phyloP scores from a whole-genome alignment of 1,140 invertebrate species.

The Euborellia annulipes region DNA sequence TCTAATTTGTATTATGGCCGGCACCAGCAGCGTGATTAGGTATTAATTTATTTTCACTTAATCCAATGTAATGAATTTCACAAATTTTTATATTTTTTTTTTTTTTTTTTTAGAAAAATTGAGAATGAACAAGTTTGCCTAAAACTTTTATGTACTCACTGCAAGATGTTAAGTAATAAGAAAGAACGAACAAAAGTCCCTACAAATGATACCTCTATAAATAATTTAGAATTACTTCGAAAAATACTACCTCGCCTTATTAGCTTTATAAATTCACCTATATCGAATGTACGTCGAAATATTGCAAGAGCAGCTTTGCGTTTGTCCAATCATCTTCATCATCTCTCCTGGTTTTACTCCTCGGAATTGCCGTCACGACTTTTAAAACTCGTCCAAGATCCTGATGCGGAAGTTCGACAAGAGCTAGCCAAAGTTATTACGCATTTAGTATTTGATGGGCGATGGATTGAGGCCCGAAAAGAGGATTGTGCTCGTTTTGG shows the following conservation, averaged over 20 bases:
- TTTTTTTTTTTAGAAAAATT: too few relatives aligned
- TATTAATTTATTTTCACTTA: too few relatives aligned
- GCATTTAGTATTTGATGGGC: conserved; percentile 8
- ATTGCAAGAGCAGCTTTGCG: conserved; percentile 23
- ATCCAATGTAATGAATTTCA: too few relatives aligned
- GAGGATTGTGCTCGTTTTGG: conserved; percentile 14
- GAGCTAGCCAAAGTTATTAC: conserved; percentile 23
- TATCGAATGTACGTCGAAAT: conserved; percentile 13
- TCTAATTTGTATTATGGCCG: too few relatives aligned
- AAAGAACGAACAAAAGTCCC: conserved; percentile 22
- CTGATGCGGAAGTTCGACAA: conserved; percentile 21
- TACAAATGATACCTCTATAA: conserved; percentile 10
- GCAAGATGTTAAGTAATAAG: conserved; percentile 30
- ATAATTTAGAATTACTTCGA: conserved; percentile 17
- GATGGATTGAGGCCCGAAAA: conserved; percentile 1
- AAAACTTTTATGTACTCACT: conserved; percentile 18
- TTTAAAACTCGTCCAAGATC: conserved; percentile 26
- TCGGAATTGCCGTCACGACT: conserved; percentile 24
- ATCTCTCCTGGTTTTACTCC: conserved; percentile 21
- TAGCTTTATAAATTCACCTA: conserved; percentile 8
- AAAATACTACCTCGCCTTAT: conserved; percentile 18
- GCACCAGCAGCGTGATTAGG: too few relatives aligned
- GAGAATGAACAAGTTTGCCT: conserved; percentile 11
- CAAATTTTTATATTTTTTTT: too few relatives aligned
- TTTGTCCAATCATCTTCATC: conserved; percentile 28